Conservation (phyloP, 2,888 invertebrate species). For the Rotaria sp. region DNA sequence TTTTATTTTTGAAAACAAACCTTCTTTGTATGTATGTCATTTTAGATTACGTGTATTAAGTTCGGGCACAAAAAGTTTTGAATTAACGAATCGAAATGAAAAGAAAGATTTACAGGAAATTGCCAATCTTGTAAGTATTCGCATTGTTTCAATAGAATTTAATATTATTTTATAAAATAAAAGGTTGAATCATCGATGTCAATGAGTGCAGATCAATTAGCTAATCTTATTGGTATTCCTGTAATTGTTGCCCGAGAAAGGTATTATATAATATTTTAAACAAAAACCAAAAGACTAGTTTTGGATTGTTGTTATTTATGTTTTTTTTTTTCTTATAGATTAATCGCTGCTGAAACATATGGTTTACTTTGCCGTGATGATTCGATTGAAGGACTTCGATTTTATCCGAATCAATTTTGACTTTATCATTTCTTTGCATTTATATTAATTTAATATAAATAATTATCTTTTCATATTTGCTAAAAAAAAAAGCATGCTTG, state of each 20-base stretch:
- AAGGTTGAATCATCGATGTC: conserved; percentile 61
- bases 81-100: conserved; percentile 64
- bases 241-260: conserved; percentile 79
- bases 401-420: conserved; percentile 78
- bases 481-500: no score
- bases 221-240: conserved; percentile 73
- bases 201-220: conserved; percentile 77
- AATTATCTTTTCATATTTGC: background rate
- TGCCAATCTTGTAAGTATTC: conserved; percentile 47
- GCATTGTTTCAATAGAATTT: background rate
- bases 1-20: background rate
- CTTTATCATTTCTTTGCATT: no score
- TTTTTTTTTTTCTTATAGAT: conserved; percentile 55
- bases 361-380: conserved; percentile 88
- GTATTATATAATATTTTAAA: conserved; percentile 44
- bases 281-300: background rate
- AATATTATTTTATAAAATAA: background rate
- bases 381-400: conserved; percentile 82
- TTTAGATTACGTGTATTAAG: conserved; percentile 59
- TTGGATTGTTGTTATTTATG: no score
- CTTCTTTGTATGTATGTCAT: conserved; percentile 59
- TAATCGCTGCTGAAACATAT: conserved; percentile 74
- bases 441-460: background rate
- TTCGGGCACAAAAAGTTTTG: conserved; percentile 59
- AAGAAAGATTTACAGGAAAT: conserved; percentile 56